A percentile compares a stretch with the other conserved stretches of the same genome.
Evolutionary conservation across 2,113 vertebrate species (phyloP).

Genomic region (Triplophysa siluroides): DNA sequence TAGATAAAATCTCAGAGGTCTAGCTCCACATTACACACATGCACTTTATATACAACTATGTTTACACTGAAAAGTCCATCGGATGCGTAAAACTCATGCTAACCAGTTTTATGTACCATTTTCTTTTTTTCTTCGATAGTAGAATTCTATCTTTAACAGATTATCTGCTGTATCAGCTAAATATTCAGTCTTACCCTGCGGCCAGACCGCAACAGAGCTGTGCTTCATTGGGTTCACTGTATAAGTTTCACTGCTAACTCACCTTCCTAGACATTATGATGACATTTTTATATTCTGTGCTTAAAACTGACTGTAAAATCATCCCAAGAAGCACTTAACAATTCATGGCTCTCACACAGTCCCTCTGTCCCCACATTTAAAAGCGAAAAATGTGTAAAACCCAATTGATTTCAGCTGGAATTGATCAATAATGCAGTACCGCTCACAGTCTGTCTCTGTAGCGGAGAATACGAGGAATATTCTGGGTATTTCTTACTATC

Average conservation of each 20-base stretch:
- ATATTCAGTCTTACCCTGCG: slow-evolving; percentile 26
- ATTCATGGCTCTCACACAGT: slow-evolving; percentile 8
- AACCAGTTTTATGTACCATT: background rate
- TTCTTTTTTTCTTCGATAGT: background rate
- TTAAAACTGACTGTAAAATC: slow-evolving; percentile 17
- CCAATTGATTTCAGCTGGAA: slow-evolving; percentile 2
- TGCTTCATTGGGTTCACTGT: slow-evolving; percentile 36
- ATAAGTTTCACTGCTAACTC: slow-evolving; percentile 2
- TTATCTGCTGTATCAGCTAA: slow-evolving; percentile 12
- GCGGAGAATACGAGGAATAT: slow-evolving; percentile 4
- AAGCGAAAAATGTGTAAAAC: background rate
- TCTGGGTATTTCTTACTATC: slow-evolving; percentile 45
- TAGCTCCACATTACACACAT: background rate
- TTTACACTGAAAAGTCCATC: background rate
- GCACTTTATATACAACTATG: too few relatives aligned
- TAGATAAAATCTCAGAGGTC: background rate
- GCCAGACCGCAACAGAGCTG: slow-evolving; percentile 4
- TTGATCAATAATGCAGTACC: slow-evolving; percentile 33
- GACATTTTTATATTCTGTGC: slow-evolving; percentile 31
- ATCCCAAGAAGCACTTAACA: slow-evolving; percentile 16
- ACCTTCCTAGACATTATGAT: slow-evolving; percentile 9
- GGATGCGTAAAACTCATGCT: too few relatives aligned
- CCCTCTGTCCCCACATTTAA: slow-evolving; percentile 10
- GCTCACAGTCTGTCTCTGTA: slow-evolving; percentile 23
- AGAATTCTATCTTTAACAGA: too few relatives aligned